Percentiles rank a stretch among this genome's conserved stretches.
These are phyloP conservation scores for Drosophila rellima DNA, from an alignment of 2,888 invertebrate genomes.

Conservation along the genomic window DNA sequence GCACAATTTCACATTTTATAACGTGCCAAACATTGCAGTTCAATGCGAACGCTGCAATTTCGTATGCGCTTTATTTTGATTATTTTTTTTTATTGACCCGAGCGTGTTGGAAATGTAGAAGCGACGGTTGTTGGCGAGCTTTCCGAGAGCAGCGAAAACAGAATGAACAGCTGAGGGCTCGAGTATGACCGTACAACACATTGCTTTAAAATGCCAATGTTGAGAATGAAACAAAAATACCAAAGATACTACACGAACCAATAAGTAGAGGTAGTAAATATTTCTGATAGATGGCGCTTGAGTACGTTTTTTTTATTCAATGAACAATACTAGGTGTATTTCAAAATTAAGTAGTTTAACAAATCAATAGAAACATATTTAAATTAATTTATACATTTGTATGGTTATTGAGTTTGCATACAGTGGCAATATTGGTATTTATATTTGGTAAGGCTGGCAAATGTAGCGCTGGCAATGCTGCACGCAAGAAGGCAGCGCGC, in stretches of 20 bases:
- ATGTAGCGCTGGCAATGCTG: no score
- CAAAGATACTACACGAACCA: neutral
- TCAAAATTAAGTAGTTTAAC: no score
- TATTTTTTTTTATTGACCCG: slow-evolving; percentile 15
- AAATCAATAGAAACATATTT: neutral
- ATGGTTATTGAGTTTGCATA: neutral
- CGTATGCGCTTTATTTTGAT: slow-evolving; percentile 11
- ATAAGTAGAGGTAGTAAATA: neutral
- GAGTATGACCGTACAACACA: slow-evolving; percentile 4
- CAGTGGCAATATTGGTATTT: neutral
- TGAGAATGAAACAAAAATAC: neutral
- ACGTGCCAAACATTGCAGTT: slow-evolving; percentile 36
- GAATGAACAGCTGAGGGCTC: slow-evolving; percentile 54
- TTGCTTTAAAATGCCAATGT: slow-evolving; percentile 10
- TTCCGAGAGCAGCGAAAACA: slow-evolving; percentile 52
- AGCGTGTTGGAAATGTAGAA: slow-evolving; percentile 13
- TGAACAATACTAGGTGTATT: neutral
- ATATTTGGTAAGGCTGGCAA: slow-evolving; percentile 5
- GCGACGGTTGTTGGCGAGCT: slow-evolving; percentile 42
- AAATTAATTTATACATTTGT: neutral
- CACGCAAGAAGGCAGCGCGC: neutral
- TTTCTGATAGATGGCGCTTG: slow-evolving; percentile 22
- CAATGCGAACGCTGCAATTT: slow-evolving; percentile 27
- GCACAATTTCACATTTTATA: slow-evolving; percentile 46
- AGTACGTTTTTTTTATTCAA: neutral